Evolutionary conservation across 2,797 vertebrate species (phyloP).

Genomic region (Alca torda): DNA sequence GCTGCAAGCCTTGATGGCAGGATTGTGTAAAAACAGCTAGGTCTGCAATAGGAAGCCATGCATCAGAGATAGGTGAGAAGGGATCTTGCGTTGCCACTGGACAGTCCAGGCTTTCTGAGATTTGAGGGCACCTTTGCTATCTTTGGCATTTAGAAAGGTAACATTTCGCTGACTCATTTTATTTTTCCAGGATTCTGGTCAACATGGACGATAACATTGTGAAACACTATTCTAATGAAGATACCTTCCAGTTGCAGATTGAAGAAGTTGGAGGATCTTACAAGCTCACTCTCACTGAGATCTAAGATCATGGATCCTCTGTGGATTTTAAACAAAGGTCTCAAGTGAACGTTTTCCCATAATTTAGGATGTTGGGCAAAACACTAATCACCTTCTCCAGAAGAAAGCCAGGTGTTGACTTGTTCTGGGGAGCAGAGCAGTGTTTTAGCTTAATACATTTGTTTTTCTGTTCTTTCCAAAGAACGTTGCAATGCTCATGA

Average conservation of each 20-base stretch:
- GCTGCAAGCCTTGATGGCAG: neutral
- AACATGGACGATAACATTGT: slow-evolving; percentile 99
- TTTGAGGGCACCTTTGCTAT: neutral
- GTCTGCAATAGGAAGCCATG: neutral
- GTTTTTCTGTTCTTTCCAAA: slow-evolving; percentile 26
- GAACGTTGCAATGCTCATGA: neutral
- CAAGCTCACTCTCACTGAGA: slow-evolving; percentile 96
- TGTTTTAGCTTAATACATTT: slow-evolving; percentile 20
- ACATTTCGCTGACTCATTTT: neutral
- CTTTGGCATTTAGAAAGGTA: neutral
- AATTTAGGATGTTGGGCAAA: neutral
- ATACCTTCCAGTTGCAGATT: slow-evolving; percentile 97
- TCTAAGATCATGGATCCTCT: slow-evolving; percentile 74
- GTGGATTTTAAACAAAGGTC: slow-evolving; percentile 40
- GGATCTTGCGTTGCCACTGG: neutral
- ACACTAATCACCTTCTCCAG: neutral
- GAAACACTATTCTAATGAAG: slow-evolving; percentile 98
- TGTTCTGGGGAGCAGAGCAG: slow-evolving; percentile 45
- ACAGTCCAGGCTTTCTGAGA: neutral
- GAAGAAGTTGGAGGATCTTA: slow-evolving; percentile 90
- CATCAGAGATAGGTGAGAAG: neutral
- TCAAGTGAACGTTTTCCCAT: slow-evolving; percentile 26
- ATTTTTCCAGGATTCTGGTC: slow-evolving; percentile 87
- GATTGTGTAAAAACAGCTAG: neutral
- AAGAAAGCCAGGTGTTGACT: neutral